Percentiles rank a stretch among this genome's conserved stretches.
phyloP scores from a whole-genome alignment of 2,113 vertebrate genomes.

The Rana temporaria region DNA sequence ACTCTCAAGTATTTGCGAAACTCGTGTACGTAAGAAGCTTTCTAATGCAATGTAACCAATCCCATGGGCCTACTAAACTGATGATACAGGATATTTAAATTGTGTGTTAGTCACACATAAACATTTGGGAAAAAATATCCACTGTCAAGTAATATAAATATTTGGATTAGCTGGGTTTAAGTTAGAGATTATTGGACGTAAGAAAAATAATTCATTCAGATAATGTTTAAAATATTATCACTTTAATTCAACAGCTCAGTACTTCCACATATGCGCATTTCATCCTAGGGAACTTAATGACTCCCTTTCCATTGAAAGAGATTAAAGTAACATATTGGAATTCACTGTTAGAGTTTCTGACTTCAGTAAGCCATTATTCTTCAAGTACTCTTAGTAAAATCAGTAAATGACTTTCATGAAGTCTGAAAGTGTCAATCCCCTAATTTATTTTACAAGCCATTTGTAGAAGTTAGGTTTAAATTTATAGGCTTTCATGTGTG shows the following conservation, averaged over 20 bases:
- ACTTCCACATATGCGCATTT: conserved; percentile 19
- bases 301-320: background rate
- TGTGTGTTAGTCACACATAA: conserved; percentile 1
- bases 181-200: background rate
- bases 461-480: background rate
- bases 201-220: conserved; percentile 23
- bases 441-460: conserved; percentile 17
- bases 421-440: background rate
- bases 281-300: background rate
- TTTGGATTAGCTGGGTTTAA: conserved; percentile 39
- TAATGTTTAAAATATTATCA: conserved; percentile 41
- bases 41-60: too few relatives aligned
- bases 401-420: background rate
- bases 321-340: conserved; percentile 1
- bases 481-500: background rate
- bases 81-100: background rate
- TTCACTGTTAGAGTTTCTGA: background rate
- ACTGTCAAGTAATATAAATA: conserved; percentile 35
- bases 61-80: background rate
- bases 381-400: background rate
- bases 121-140: background rate
- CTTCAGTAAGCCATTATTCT: background rate
- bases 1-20: background rate
- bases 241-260: background rate
- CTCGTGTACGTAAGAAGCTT: too few relatives aligned